These are phyloP conservation scores for Heliconius melpomene DNA, from an alignment of 1,140 invertebrate species.

Conservation along the genomic window DNA sequence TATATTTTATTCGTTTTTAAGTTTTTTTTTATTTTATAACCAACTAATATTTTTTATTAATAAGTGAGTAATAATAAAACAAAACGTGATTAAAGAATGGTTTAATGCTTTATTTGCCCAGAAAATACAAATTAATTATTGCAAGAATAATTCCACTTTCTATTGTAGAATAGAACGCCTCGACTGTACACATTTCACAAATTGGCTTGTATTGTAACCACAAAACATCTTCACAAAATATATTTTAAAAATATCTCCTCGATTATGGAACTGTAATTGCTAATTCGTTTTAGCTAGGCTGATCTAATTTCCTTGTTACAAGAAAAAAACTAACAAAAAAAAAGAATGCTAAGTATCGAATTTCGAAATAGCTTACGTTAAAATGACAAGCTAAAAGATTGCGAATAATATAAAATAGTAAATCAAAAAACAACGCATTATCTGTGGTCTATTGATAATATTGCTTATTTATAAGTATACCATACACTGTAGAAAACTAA, in stretches of 20 bases:
- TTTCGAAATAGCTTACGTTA: slow-evolving; percentile 5
- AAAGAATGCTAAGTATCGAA: slow-evolving; percentile 53
- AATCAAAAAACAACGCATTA: neutral
- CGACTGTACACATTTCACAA: slow-evolving; percentile 33
- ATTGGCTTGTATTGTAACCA: slow-evolving; percentile 56
- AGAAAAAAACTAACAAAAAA: slow-evolving; percentile 44
- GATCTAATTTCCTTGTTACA: slow-evolving; percentile 57
- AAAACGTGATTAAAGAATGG: slow-evolving; percentile 53
- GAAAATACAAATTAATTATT: slow-evolving; percentile 79
- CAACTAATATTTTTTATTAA: neutral
- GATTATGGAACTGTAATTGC: slow-evolving; percentile 68
- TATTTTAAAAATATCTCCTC: slow-evolving; percentile 69
- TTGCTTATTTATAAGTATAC: neutral
- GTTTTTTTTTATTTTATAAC: too few species aligned
- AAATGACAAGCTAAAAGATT: neutral
- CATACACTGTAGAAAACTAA: slow-evolving; percentile 15
- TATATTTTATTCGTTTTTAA: too few species aligned
- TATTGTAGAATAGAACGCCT: slow-evolving; percentile 52
- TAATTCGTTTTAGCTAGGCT: slow-evolving; percentile 55
- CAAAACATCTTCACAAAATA: slow-evolving; percentile 75
- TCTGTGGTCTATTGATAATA: neutral
- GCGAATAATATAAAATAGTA: neutral
- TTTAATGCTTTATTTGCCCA: slow-evolving; percentile 79
- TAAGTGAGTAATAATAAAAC: slow-evolving; percentile 41
- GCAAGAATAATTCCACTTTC: slow-evolving; percentile 71